Conservation (phyloP, 2,888 invertebrate genomes). For the Rhyacophila evoluta region DNA sequence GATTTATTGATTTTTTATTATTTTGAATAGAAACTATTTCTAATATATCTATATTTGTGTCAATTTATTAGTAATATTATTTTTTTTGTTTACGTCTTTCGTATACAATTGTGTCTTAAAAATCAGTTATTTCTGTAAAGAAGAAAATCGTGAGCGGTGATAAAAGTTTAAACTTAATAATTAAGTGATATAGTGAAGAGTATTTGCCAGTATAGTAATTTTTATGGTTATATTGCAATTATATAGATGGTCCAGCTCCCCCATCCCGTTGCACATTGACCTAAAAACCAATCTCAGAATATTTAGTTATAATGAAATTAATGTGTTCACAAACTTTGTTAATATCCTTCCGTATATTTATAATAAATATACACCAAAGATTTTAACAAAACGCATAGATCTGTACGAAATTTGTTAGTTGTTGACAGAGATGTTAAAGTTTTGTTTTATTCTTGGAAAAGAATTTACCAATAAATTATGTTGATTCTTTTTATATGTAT, state of each 20-base stretch:
- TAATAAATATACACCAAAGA: conserved; percentile 56
- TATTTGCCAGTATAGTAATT: conserved; percentile 34
- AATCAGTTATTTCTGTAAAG: no score
- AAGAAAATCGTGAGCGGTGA: neutral
- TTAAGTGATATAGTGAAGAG: conserved; percentile 31
- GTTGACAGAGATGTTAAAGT: conserved; percentile 45
- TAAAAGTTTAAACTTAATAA: neutral
- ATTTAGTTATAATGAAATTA: conserved; percentile 39
- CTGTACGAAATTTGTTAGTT: conserved; percentile 53
- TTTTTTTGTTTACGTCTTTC: no score
- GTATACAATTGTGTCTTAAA: no score
- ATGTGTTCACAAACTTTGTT: conserved; percentile 55
- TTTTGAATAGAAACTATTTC: no score
- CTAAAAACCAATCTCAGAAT: conserved; percentile 45
- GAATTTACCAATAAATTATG: conserved; percentile 15
- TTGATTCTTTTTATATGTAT: conserved; percentile 27
- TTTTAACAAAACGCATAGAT: conserved; percentile 54
- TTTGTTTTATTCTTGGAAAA: conserved; percentile 43
- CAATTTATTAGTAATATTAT: no score
- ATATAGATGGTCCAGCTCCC: conserved; percentile 4
- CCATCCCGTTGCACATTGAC: conserved; percentile 36
- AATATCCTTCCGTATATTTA: conserved; percentile 55
- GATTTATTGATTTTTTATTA: no score
- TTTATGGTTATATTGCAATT: conserved; percentile 20
- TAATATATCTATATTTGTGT: no score